phyloP scores from a whole-genome alignment of 2,797 vertebrate species.

The Gymnoscopelus braueri region DNA sequence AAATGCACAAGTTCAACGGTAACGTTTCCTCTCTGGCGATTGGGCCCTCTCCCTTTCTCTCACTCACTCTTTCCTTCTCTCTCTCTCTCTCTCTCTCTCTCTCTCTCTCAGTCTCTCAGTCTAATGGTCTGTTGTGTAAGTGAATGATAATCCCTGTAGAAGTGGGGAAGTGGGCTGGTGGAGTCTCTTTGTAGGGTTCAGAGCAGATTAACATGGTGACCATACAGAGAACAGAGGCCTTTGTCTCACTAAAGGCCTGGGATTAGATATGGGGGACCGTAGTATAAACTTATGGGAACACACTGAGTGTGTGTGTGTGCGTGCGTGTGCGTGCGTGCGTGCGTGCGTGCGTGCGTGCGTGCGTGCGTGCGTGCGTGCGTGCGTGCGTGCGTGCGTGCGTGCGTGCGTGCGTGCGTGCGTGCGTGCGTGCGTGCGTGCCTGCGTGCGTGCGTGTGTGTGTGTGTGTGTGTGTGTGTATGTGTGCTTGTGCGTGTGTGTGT shows the following conservation, averaged over 20 bases:
- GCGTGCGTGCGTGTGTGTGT: constrained; percentile 9
- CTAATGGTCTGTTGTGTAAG: constrained; percentile 70
- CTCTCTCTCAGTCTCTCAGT: constrained; percentile 24
- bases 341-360: constrained; percentile 6
- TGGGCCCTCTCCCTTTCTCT: constrained; percentile 31
- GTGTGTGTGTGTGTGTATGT: constrained; percentile 10
- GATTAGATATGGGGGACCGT: constrained; percentile 67
- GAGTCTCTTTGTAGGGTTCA: constrained; percentile 72
- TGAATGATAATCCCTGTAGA: constrained; percentile 78
- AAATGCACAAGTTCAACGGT: too few species aligned
- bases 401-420: background rate
- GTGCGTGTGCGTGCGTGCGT: constrained; percentile 23
- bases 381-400: background rate
- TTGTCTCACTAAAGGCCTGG: constrained; percentile 70
- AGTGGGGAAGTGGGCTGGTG: constrained; percentile 59
- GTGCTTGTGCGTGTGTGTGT: constrained; percentile 19
- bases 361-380: constrained; percentile 12
- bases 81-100: background rate
- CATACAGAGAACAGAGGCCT: constrained; percentile 66
- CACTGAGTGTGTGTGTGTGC: constrained; percentile 26
- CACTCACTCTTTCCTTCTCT: constrained; percentile 9
- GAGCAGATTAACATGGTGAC: constrained; percentile 75
- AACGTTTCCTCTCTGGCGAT: too few species aligned
- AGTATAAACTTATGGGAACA: constrained; percentile 56
- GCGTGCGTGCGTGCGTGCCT: constrained; percentile 28